Base-by-base conservation (phyloP, 2,113 vertebrate genomes). In the Chauna torquata region DNA sequence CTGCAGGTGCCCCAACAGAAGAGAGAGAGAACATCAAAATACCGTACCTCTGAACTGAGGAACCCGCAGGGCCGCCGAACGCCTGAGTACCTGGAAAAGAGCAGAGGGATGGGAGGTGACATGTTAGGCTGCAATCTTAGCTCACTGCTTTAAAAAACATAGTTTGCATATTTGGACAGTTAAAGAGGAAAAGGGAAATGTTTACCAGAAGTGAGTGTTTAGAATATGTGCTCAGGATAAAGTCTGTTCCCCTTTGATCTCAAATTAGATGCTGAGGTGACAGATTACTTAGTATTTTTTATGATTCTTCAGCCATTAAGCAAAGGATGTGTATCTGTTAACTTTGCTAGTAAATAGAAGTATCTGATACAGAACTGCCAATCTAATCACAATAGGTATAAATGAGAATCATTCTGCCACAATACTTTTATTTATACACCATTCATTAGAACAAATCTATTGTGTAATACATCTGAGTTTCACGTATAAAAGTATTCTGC, bases 21-120 rank as follows among this genome's bases (percentile, higher is more conserved):
- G 79, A 64, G 9, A 2, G 0, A 4, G 1, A 24, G 17, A 71
- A 17, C 36, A 59, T 78, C 58, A 42, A 34, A 38, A 76, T 32
- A 62, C 79, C 78, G 89, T 97, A 99, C 99, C 99, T 99, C 96
- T 99, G 99, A 12, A 98, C 97, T 4, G 99, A 97, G 16, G 98
- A 99, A 70, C 98, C 98, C 30, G 98, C 75, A 78, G 97, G 95
- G 93, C 94, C 90, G 42, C 97, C 95, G 36, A 98, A 98, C 0
- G 98, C 94, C 70, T 98, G 98, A 5, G 98, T 90, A 94, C 97
- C 99, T 99, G 96, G 27, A 98, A 98, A 78, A 98, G 78, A 86
- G 32, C 0, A 82, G 52, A 96, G 72, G 58, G 75, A 42, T 4
- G 2, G 36, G 44, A 61, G 25, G 54, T 7, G 62, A 93, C 68